Conservation (phyloP, 2,797 vertebrate species). For the Leuciscus waleckii region DNA sequence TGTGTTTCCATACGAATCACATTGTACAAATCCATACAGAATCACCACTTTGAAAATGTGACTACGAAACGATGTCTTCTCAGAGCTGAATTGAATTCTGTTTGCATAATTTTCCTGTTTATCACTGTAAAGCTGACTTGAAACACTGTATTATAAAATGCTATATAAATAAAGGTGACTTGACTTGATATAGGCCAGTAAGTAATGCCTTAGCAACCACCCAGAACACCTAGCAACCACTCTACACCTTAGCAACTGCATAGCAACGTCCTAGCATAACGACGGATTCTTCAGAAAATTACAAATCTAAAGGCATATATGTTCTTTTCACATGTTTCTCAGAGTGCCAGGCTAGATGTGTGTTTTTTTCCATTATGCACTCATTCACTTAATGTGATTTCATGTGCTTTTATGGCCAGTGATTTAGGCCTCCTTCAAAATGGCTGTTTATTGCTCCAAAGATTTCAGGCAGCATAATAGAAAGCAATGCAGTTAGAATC, state of each 20-base stretch:
- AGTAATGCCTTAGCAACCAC: not conserved
- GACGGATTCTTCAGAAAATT: not conserved
- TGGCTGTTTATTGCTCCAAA: not conserved
- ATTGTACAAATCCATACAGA: not conserved
- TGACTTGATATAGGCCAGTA: not conserved
- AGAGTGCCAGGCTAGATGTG: not conserved
- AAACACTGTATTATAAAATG: not conserved
- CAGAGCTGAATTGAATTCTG: not conserved
- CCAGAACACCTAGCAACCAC: not conserved
- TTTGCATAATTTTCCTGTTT: not conserved
- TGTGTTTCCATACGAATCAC: not conserved
- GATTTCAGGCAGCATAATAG: not conserved
- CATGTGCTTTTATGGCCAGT: constrained; percentile 6
- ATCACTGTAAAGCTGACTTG: not conserved
- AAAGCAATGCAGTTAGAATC: not conserved
- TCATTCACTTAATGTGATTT: not conserved
- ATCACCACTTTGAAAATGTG: not conserved
- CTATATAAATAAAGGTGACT: not conserved
- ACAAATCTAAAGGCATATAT: not conserved
- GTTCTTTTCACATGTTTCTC: not conserved
- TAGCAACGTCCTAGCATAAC: not conserved
- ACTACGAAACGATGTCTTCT: not conserved
- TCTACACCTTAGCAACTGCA: not conserved
- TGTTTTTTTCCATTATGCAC: not conserved
- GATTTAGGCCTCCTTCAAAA: constrained; percentile 13